A percentile compares a stretch with the other conserved stretches of the same genome.
Evolutionary conservation across 2,113 vertebrate genomes (phyloP).

Genomic region (Cacatua alba): DNA sequence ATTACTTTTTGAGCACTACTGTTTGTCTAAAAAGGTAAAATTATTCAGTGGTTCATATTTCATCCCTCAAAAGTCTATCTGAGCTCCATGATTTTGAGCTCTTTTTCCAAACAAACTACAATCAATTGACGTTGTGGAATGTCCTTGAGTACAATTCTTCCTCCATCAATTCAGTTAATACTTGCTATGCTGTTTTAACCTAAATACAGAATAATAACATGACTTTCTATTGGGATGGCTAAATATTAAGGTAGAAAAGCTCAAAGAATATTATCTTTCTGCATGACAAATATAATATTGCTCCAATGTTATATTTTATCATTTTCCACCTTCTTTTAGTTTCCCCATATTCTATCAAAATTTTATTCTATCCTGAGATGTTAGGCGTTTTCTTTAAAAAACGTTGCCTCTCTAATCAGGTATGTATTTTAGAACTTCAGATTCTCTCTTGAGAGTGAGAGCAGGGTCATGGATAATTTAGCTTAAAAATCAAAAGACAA

Average conservation of each 20-base stretch:
- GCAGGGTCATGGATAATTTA: background rate
- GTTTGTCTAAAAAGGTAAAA: background rate
- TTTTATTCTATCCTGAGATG: background rate
- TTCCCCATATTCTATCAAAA: background rate
- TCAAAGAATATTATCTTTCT: background rate
- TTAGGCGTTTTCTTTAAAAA: background rate
- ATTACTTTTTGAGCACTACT: background rate
- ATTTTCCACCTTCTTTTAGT: background rate
- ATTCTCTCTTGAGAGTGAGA: background rate
- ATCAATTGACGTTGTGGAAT: background rate
- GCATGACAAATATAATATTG: background rate
- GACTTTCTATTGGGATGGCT: background rate
- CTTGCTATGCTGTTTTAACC: background rate
- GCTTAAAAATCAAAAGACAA: background rate
- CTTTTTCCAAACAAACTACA: background rate
- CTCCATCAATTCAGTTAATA: background rate
- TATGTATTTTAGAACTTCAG: background rate
- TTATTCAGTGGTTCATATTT: background rate
- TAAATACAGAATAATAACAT: background rate
- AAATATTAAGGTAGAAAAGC: background rate
- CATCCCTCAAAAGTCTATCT: background rate
- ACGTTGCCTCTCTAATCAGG: background rate
- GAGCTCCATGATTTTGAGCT: background rate
- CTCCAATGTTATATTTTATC: rapidly evolving
- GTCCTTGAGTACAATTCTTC: background rate